A percentile compares a stretch with the other conserved stretches of the same genome.
Evolutionary conservation across 53 echinoderm and acorn worm genomes (phyloP).

Genomic region (Astropecten irregularis): DNA sequence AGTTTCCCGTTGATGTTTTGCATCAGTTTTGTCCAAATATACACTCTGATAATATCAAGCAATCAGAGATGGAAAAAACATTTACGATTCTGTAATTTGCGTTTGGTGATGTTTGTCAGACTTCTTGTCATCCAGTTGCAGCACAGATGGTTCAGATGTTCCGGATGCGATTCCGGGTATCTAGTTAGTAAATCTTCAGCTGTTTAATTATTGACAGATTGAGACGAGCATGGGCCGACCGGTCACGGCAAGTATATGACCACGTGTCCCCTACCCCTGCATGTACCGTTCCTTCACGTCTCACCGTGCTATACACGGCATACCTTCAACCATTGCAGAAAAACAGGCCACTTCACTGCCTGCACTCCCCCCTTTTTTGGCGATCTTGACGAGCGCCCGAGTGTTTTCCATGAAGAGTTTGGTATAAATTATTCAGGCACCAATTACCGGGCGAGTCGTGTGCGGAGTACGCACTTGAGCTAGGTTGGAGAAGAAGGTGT

Average conservation of each 20-base stretch:
- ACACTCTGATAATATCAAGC: no score
- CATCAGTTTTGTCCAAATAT: no score
- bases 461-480: background rate
- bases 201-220: constrained; percentile 44
- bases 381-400: background rate
- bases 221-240: background rate
- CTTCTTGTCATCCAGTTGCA: no score
- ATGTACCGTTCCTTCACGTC: background rate
- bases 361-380: background rate
- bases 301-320: no score
- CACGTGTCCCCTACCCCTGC: background rate
- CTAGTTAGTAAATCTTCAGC: constrained; percentile 47
- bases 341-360: background rate
- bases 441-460: constrained; percentile 1
- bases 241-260: no score
- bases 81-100: no score
- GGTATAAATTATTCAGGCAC: constrained; percentile 37
- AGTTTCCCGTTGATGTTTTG: no score
- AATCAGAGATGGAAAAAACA: no score
- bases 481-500: background rate
- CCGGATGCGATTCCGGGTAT: constrained; percentile 15
- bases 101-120: no score
- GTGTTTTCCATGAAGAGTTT: constrained; percentile 7
- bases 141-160: background rate
- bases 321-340: no score